Evolutionary conservation across 2,113 vertebrate species (phyloP), one percentile per base, ranked within the genome.

Genomic region (Cromileptes altivelis): DNA sequence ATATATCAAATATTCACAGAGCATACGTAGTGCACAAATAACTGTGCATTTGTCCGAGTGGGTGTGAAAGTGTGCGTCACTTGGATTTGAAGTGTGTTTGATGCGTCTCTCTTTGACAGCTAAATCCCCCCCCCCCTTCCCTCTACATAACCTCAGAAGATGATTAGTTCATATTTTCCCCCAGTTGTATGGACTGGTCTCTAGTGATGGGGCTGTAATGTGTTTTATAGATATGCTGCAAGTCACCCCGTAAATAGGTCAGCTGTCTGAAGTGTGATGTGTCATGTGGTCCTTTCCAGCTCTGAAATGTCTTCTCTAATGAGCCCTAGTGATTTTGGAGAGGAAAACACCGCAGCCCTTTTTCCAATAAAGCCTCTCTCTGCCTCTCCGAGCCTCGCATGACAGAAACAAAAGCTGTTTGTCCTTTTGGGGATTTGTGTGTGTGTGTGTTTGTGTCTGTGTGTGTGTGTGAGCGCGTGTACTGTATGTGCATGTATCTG

Each of bases 371-470:
- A 91, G 92, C 92, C 89, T 85, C 87, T 90, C 87, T 93, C 91
- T 83, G 89, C 91, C 79, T 93, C 88, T 93, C 86, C 69, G 88
- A 93, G 82, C 91, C 88, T 92, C 1, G 91, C 92, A 94, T 88
- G 91, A 93, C 85, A 94, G 88, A 93, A 93, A 95, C 92, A 95
- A 95, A 94, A 91, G 93, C 92, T 94, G 91, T 94, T 95, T 95
- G 93, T 95, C 90, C 91, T 94, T 92, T 83, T 91, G 89, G 86
- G 88, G 85, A 86, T 85, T 75, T 72, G 75, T 80, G 85, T 27
- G 75, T 84, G 58, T 60, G 73, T 58, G 75, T 68, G 61, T 80
- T 60, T 77, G 52, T 75, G 52, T 65, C 49, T 72, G 85, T 27
- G 85, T 27, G 75, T 84, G 52, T 65, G 55, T 57, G 27, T 67